phyloP scores from a whole-genome alignment of 2,888 invertebrate species.

The Calephelis perditalis region DNA sequence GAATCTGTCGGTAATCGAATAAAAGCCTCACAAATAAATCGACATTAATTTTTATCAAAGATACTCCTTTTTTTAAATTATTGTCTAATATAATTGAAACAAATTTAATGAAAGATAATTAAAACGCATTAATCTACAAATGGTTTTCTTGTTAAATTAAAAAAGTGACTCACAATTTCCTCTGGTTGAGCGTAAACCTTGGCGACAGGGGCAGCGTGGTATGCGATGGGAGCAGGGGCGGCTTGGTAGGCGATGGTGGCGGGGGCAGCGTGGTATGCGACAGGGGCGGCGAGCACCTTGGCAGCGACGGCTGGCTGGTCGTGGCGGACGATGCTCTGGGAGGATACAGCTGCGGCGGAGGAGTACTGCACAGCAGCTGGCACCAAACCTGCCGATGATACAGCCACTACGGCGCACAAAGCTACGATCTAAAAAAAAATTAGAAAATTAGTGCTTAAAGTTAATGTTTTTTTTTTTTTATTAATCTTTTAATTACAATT shows the following conservation, averaged over 20 bases:
- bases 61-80: too few relatives aligned
- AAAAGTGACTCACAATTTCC: too few relatives aligned
- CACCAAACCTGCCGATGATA: slow-evolving; percentile 63
- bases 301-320: slow-evolving; percentile 42
- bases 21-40: too few relatives aligned
- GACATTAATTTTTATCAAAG: too few relatives aligned
- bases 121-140: too few relatives aligned
- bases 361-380: slow-evolving; percentile 47
- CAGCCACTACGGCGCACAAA: slow-evolving; percentile 59
- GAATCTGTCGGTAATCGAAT: slow-evolving; percentile 17
- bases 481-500: too few relatives aligned
- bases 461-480: too few relatives aligned
- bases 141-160: too few relatives aligned
- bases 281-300: slow-evolving; percentile 31
- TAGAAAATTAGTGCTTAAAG: too few relatives aligned
- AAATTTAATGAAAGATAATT: too few relatives aligned
- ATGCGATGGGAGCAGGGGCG: slow-evolving; percentile 34
- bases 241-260: slow-evolving; percentile 35
- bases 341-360: slow-evolving; percentile 50
- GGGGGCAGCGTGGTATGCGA: slow-evolving; percentile 40
- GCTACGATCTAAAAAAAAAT: slow-evolving; percentile 47
- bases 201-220: slow-evolving; percentile 36
- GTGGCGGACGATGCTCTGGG: slow-evolving; percentile 60
- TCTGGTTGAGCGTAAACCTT: slow-evolving; percentile 8
- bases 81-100: too few relatives aligned